Base-by-base conservation (phyloP, 2,888 invertebrate genomes). In the Strigamia crassipes region DNA sequence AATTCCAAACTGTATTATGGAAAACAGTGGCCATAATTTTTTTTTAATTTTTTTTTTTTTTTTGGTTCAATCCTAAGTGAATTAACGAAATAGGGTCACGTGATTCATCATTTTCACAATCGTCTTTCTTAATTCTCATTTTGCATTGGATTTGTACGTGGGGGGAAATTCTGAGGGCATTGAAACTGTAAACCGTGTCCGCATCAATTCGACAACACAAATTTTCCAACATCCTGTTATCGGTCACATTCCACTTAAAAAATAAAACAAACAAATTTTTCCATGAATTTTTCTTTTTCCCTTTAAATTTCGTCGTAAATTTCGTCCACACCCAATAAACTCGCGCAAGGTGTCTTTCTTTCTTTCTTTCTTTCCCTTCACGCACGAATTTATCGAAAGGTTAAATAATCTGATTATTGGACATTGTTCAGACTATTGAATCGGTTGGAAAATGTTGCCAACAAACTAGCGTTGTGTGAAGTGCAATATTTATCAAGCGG, bases 1-100 rank as follows among this genome's bases (percentile, higher is more conserved):
- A 80, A 80, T 80, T 80, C 80, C 80, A 80, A 61, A 61, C 80
- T 51, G 61, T 18, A 51, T 66, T 66, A 66, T 66, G 61, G 21
- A 66, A 66, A 66, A 66, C 61, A 21, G 61, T 66, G 61, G 61
- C 61, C 18, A 21, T 9, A 21, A 8, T 66, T 66, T 66, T 21
- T 23, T 66, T 23, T 23, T 10, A 2, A 21, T 23, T 66, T 66
- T 21, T 66, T n/a, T n/a, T n/a, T n/a, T n/a, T n/a, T n/a, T n/a
- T n/a, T n/a, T 66, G 21, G 21, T n/a, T 66, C 1, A 66, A 21
- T 21, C 61, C 21, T n/a, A 10, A 66, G 6, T 66, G 23, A 66
- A 66, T 66, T 66, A 66, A 66, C 6, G 21, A 9, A 66, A 23
- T 12, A 18, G 23, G 61, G 61, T 51, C 51, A 18, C 15, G 51